Conservation (phyloP, 2,113 vertebrate species). For the Rhagologus leucostigma region DNA sequence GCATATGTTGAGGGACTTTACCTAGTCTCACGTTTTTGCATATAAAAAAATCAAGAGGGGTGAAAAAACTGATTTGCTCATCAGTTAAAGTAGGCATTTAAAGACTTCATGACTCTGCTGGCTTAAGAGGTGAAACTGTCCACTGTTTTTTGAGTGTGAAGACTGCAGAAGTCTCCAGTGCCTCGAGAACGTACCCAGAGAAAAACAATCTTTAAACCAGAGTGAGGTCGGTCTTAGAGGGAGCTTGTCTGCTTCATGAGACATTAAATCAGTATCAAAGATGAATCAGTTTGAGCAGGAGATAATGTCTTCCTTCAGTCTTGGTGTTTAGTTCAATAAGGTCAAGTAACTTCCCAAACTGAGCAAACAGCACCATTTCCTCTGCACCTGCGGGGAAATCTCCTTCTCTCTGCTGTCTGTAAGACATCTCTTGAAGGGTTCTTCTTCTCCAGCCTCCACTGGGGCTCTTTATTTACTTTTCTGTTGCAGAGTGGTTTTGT, state of each 20-base stretch:
- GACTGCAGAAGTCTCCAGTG: not conserved
- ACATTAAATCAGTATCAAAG: not conserved
- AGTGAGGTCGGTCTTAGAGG: not conserved
- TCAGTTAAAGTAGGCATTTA: not conserved
- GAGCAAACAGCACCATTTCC: not conserved
- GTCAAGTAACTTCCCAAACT: not conserved
- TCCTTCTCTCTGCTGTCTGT: not conserved
- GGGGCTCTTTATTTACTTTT: not conserved
- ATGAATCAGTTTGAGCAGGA: not conserved
- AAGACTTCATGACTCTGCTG: not conserved
- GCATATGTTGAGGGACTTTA: not conserved
- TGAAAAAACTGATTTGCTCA: not conserved
- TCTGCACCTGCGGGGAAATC: not conserved
- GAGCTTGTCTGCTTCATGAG: not conserved
- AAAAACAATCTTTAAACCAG: not conserved
- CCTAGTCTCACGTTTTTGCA: not conserved
- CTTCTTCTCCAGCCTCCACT: not conserved
- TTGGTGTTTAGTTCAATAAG: not conserved
- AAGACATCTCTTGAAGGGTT: not conserved
- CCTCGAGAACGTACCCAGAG: not conserved
- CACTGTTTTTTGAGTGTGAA: not conserved
- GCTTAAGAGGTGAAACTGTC: not conserved
- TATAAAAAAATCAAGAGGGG: not conserved
- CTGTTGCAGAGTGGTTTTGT: not conserved
- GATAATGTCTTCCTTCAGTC: not conserved